Conservation (phyloP, 2,113 vertebrate species). For the Cettia cetti region DNA sequence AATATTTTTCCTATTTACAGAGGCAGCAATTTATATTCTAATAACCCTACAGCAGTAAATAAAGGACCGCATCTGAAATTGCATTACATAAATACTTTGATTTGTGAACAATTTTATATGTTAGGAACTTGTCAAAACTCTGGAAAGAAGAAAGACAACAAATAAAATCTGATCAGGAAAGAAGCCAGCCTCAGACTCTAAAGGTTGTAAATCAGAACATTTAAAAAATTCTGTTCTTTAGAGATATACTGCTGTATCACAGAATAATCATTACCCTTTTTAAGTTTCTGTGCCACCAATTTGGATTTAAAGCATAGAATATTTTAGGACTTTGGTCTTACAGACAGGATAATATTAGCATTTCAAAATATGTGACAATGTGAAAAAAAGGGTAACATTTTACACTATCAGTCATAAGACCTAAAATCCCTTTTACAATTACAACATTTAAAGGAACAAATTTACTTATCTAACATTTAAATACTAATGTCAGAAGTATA, state of each 20-base stretch:
- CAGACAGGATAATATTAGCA: conserved; percentile 1
- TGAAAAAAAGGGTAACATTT: not conserved
- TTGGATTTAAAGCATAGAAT: not conserved
- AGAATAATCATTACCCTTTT: not conserved
- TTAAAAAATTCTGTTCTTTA: not conserved
- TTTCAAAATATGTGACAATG: conserved; percentile 11
- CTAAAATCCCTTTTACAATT: not conserved
- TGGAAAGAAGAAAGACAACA: not conserved
- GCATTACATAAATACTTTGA: not conserved
- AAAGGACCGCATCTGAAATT: not conserved
- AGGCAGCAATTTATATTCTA: not conserved
- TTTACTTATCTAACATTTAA: conserved; percentile 14
- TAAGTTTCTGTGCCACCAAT: not conserved
- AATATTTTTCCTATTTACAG: not conserved
- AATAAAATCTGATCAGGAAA: not conserved
- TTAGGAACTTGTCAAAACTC: not conserved
- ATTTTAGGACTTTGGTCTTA: not conserved
- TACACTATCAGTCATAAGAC: conserved; percentile 5
- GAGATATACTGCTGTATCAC: not conserved
- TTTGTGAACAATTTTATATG: not conserved
- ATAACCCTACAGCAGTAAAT: not conserved
- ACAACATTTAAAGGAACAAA: not conserved
- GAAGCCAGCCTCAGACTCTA: not conserved
- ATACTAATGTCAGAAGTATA: conserved; percentile 14
- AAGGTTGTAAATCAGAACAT: not conserved